These are phyloP conservation scores for Ypsolopha sequella DNA, from an alignment of 2,888 invertebrate genomes.

Conservation along the genomic window DNA sequence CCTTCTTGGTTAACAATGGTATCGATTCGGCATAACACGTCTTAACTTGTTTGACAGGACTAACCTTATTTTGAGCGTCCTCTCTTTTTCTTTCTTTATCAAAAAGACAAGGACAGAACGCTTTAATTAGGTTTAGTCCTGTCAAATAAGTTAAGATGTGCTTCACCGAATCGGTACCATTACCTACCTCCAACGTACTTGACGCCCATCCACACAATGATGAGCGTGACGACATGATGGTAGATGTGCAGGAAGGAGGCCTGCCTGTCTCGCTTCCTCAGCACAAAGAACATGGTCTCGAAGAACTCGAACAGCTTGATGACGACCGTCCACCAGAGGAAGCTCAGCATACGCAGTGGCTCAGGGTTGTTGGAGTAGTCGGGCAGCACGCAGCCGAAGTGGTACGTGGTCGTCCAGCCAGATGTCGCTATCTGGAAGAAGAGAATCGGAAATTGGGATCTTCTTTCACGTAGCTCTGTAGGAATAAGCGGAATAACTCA, in stretches of 20 bases:
- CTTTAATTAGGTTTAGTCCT: too few relatives aligned
- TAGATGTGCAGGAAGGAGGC: conserved; percentile 80
- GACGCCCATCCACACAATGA: conserved; percentile 71
- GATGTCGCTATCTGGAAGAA: conserved; percentile 70
- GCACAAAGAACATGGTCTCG: conserved; percentile 79
- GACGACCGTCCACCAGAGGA: conserved; percentile 74
- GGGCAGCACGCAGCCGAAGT: conserved; percentile 77
- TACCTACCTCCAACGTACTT: conserved; percentile 76
- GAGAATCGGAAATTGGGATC: not conserved
- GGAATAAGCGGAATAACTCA: too few relatives aligned
- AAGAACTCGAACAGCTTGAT: conserved; percentile 75
- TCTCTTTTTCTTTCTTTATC: too few relatives aligned
- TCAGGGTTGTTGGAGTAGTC: conserved; percentile 77
- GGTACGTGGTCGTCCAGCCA: conserved; percentile 73
- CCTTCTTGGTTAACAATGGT: too few relatives aligned
- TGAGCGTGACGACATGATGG: conserved; percentile 75
- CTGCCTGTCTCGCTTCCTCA: conserved; percentile 79
- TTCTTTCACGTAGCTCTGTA: too few relatives aligned
- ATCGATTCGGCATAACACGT: too few relatives aligned
- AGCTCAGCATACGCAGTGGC: conserved; percentile 67
- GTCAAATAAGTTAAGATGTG: too few relatives aligned
- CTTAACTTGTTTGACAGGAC: too few relatives aligned
- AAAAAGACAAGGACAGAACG: too few relatives aligned
- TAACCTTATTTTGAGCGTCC: too few relatives aligned
- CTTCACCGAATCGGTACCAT: too few relatives aligned